phyloP scores from a whole-genome alignment of 2,888 invertebrate species.

The Brachyptera putata region DNA sequence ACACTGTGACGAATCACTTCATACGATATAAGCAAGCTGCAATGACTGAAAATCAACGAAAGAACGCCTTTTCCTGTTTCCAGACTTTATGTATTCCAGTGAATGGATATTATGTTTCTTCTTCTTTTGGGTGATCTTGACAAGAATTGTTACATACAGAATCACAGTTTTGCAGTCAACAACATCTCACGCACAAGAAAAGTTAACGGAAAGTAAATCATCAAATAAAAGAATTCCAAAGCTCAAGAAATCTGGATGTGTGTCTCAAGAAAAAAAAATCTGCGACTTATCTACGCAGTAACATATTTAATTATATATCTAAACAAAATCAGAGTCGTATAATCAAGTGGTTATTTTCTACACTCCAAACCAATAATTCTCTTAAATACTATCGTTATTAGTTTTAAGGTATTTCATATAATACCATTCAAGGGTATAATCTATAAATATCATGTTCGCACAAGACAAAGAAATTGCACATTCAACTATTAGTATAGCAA shows the following conservation, averaged over 20 bases:
- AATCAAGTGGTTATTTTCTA: too few relatives aligned
- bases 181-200: background rate
- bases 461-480: slow-evolving; percentile 1
- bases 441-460: background rate
- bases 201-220: background rate
- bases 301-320: too few relatives aligned
- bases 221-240: too few relatives aligned
- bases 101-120: background rate
- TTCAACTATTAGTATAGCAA: background rate
- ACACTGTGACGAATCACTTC: slow-evolving; percentile 28
- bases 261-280: too few relatives aligned
- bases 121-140: slow-evolving; percentile 6
- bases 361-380: too few relatives aligned
- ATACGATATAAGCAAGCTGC: background rate
- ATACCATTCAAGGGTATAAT: slow-evolving; percentile 5
- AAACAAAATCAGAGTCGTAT: too few relatives aligned
- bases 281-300: too few relatives aligned
- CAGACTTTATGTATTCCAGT: background rate
- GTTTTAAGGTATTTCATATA: too few relatives aligned
- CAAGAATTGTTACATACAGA: background rate
- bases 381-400: too few relatives aligned
- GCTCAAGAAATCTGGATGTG: too few relatives aligned
- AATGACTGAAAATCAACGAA: background rate
- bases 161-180: slow-evolving; percentile 2
- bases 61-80: slow-evolving; percentile 14